phyloP scores from a whole-genome alignment of 2,888 invertebrate genomes.

The Aporophyla lueneburgensis region DNA sequence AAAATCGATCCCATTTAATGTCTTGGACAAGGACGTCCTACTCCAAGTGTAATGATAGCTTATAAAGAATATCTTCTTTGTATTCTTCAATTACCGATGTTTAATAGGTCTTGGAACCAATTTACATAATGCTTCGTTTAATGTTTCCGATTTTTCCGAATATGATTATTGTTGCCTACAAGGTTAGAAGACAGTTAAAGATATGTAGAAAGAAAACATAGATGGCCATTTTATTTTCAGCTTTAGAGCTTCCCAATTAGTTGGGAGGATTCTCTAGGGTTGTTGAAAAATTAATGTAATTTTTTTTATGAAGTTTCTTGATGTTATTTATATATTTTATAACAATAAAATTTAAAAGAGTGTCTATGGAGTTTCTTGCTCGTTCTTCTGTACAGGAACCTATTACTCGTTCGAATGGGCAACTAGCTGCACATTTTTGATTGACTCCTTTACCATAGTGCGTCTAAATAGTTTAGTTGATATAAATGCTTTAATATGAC shows the following conservation, averaged over 20 bases:
- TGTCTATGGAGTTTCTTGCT: background rate
- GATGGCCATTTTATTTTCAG: background rate
- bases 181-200: background rate
- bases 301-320: background rate
- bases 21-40: conserved; percentile 40
- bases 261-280: background rate
- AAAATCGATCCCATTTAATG: conserved; percentile 51
- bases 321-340: no score
- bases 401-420: background rate
- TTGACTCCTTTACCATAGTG: background rate
- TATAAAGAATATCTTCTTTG: conserved; percentile 27
- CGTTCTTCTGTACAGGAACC: background rate
- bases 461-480: background rate
- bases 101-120: conserved; percentile 14
- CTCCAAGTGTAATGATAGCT: conserved; percentile 35
- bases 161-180: background rate
- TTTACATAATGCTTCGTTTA: conserved; percentile 2
- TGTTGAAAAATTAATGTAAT: background rate
- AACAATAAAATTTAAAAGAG: background rate
- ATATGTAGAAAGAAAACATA: background rate
- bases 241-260: no score
- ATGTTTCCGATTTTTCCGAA: background rate
- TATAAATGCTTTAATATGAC: background rate
- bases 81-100: conserved; percentile 5
- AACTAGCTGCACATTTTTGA: background rate